Percentiles rank a stretch among this genome's conserved stretches.
Conservation (phyloP, 1,140 invertebrate genomes). For the Drosophila sturtevanti region DNA sequence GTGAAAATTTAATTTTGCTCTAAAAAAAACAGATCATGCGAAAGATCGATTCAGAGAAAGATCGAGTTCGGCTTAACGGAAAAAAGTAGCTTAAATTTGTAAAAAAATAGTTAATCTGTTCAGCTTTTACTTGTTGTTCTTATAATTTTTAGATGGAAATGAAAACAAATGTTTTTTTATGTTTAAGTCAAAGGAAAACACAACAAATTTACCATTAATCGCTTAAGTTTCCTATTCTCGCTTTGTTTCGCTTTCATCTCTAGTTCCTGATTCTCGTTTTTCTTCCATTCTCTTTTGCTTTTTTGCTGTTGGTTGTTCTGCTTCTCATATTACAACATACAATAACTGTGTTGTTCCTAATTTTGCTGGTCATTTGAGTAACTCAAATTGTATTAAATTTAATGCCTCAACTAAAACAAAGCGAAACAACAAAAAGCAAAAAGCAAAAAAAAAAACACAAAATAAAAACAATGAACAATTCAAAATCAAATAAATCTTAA, state of each 20-base stretch:
- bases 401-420: slow-evolving; percentile 36
- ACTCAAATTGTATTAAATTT: slow-evolving; percentile 66
- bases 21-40: too few relatives aligned
- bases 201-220: not conserved
- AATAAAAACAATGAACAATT: slow-evolving; percentile 33
- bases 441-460: not conserved
- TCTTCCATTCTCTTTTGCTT: not conserved
- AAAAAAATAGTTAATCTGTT: too few relatives aligned
- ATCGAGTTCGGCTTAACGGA: too few relatives aligned
- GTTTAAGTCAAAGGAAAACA: too few relatives aligned
- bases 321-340: slow-evolving; percentile 39
- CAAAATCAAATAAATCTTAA: slow-evolving; percentile 79
- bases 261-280: not conserved
- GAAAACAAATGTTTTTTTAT: not conserved
- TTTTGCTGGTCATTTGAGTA: slow-evolving; percentile 48
- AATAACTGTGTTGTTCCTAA: slow-evolving; percentile 24
- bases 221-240: not conserved
- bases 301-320: not conserved
- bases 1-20: too few relatives aligned
- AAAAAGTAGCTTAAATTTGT: too few relatives aligned
- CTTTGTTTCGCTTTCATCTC: not conserved
- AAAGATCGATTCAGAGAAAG: too few relatives aligned
- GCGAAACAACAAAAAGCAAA: not conserved
- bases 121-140: too few relatives aligned
- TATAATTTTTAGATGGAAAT: too few relatives aligned